These are phyloP conservation scores for Calliopsis andreniformis DNA, from an alignment of 1,140 invertebrate genomes.

Conservation along the genomic window DNA sequence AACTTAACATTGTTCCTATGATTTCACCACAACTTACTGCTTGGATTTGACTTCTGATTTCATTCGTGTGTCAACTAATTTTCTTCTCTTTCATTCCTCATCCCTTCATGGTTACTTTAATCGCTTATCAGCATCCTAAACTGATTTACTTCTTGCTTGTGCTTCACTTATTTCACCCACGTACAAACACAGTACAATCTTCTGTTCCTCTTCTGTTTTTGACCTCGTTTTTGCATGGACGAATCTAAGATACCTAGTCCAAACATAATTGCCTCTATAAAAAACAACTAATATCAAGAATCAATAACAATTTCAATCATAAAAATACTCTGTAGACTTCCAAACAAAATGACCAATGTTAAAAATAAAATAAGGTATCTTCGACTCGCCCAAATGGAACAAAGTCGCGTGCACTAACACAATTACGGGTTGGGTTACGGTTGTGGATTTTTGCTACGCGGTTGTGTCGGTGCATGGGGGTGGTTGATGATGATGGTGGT, in stretches of 20 bases:
- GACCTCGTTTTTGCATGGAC: conserved; percentile 30
- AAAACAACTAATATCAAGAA: too few relatives aligned
- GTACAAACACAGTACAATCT: conserved; percentile 19
- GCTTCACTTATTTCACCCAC: conserved; percentile 26
- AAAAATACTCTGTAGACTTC: too few relatives aligned
- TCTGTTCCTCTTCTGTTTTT: conserved; percentile 24
- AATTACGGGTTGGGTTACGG: conserved; percentile 55
- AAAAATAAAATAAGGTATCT: neutral
- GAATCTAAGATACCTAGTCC: conserved; percentile 31
- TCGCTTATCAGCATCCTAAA: neutral
- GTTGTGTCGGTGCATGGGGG: conserved; percentile 65
- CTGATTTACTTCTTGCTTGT: conserved; percentile 40
- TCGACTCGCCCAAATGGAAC: conserved; percentile 26
- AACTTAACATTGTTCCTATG: conserved; percentile 18
- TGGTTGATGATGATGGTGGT: conserved; percentile 33
- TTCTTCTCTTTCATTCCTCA: conserved; percentile 13
- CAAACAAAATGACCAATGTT: too few relatives aligned
- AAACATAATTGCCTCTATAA: too few relatives aligned
- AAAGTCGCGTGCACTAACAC: conserved; percentile 59
- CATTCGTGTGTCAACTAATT: neutral
- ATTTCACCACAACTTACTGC: conserved; percentile 12
- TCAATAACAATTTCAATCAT: too few relatives aligned
- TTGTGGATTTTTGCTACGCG: conserved; percentile 58
- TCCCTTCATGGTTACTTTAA: conserved; percentile 6
- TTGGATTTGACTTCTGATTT: conserved; percentile 29